A percentile compares a stretch with the other conserved stretches of the same genome.
These are phyloP conservation scores for Myotis yumanensis DNA, from an alignment of 2,113 vertebrate genomes.

Conservation along the genomic window DNA sequence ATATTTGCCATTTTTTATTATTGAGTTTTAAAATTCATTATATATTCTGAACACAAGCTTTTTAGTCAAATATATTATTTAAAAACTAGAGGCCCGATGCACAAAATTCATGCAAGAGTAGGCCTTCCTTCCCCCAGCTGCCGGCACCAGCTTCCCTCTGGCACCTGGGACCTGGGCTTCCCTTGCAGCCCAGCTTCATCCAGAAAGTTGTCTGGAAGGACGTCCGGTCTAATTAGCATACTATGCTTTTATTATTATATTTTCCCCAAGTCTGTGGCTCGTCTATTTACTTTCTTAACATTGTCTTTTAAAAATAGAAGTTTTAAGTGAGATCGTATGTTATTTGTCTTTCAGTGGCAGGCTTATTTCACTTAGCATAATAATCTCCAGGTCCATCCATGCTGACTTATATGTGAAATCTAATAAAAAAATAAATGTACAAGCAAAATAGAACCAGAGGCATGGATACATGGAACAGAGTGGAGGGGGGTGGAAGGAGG, in stretches of 20 bases:
- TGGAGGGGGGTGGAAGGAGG: background rate
- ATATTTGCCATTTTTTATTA: background rate
- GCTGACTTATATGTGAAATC: background rate
- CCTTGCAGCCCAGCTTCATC: no score
- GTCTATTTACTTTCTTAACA: background rate
- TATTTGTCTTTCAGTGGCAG: background rate
- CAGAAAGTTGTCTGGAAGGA: no score
- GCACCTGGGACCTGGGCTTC: no score
- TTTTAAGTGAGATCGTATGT: background rate
- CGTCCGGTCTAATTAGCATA: no score
- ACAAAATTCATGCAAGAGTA: no score
- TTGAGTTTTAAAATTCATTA: background rate
- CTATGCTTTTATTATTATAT: background rate
- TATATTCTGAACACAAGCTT: background rate
- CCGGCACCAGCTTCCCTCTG: no score
- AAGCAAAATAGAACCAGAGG: background rate
- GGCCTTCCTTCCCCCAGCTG: no score
- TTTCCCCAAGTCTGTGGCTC: background rate
- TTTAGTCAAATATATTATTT: background rate
- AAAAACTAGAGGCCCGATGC: no score
- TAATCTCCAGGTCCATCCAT: background rate
- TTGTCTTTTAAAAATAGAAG: background rate
- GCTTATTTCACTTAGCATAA: background rate
- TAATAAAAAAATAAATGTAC: background rate
- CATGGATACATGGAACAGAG: background rate